A percentile compares a stretch with the other conserved stretches of the same genome.
These are phyloP conservation scores for Pristionchus maxplancki DNA, from an alignment of 2,888 invertebrate genomes.

Conservation along the genomic window DNA sequence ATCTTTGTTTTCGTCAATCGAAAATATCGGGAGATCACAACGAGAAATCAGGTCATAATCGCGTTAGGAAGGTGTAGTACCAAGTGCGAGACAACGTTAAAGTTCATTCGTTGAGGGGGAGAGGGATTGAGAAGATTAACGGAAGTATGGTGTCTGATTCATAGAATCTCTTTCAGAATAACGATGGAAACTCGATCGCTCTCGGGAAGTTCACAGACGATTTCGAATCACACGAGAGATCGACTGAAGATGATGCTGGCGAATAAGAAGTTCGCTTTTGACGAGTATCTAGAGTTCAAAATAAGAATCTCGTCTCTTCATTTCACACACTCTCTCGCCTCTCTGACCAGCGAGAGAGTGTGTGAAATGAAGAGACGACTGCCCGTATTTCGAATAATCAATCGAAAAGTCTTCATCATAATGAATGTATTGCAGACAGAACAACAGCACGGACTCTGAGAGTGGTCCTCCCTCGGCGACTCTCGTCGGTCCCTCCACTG, in stretches of 20 bases:
- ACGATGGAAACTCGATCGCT: constrained; percentile 64
- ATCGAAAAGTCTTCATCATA: no score
- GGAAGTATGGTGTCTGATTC: background rate
- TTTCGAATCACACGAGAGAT: constrained; percentile 75
- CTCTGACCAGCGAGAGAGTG: no score
- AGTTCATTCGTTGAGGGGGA: background rate
- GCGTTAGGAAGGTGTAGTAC: background rate
- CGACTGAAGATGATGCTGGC: constrained; percentile 75
- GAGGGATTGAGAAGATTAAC: background rate
- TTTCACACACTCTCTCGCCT: no score
- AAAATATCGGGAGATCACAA: background rate
- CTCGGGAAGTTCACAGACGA: constrained; percentile 71
- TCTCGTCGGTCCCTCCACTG: background rate
- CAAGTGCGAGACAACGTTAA: background rate
- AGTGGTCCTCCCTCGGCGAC: constrained; percentile 16
- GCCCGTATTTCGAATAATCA: no score
- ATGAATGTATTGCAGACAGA: constrained; percentile 7
- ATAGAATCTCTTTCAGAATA: background rate
- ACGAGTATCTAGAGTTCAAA: no score
- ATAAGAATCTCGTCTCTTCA: no score
- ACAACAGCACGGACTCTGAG: constrained; percentile 52
- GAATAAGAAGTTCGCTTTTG: constrained; percentile 59
- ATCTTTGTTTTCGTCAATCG: background rate
- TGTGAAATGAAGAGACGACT: no score
- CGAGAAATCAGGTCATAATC: background rate